Base-by-base conservation (phyloP, 2,888 invertebrate species). In the Epinotia demarniana region DNA sequence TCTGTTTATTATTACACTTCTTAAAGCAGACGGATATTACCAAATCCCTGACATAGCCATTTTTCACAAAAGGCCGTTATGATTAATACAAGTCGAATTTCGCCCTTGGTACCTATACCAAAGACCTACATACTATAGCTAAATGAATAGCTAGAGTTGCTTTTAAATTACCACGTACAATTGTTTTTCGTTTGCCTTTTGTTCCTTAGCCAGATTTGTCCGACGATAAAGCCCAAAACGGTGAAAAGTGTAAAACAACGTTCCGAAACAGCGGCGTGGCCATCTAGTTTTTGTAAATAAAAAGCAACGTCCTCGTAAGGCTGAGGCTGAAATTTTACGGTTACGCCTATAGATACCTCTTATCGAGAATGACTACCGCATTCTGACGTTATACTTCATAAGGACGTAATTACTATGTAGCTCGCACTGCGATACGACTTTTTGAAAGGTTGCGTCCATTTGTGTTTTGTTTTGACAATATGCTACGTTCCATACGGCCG, bases 251-350 rank as follows among this genome's bases (percentile, higher is more conserved):
- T 69, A 49, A 74, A 69, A 57, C 62, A 57, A 63, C 27, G 57
- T 33, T 9, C 19, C 43, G 62, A n/a, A 70, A 33, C n/a, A 46
- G 19, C 16, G 27, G 58, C 23, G 58, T 46, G 58, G 68, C 58
- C 58, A 27, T 72, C 63, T 72, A 63, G 55, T 72, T 63, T 67
- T 63, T 63, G 71, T 63, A 62, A 57, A 64, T 72, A 72, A 63
- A 72, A 72, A 63, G 39, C 23, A 55, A 63, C 62, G 23, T 46
- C 60, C 55, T 57, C 18, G 27, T n/a, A 53, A 18, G 60, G 57
- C 43, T 9, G 58, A 57, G 57, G 18, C 53, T 70, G 60, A 64
- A 72, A 57, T 70, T 61, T 72, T 57, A 72, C 64, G 72, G 18
- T 64, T 64, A 72, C 58, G 63, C 43, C 57, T 46, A n/a, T 72